These are phyloP conservation scores for Elephas maximus DNA, from an alignment of 2,113 vertebrate genomes.

Conservation along the genomic window DNA sequence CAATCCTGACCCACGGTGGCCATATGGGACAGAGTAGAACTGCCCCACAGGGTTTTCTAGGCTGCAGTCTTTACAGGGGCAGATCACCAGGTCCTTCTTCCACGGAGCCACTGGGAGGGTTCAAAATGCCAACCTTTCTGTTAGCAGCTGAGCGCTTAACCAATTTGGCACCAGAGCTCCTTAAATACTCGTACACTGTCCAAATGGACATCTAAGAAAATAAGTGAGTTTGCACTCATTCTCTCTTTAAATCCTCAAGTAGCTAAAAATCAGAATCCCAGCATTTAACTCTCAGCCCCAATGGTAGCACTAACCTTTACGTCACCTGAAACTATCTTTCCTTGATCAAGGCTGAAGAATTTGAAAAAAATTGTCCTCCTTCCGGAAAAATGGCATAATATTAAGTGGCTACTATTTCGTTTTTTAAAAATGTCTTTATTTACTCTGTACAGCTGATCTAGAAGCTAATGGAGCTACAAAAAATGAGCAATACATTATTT, in stretches of 20 bases:
- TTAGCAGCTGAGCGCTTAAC: too few relatives aligned
- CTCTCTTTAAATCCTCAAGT: background rate
- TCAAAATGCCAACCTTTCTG: too few relatives aligned
- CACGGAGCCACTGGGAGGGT: too few relatives aligned
- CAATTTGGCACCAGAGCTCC: too few relatives aligned
- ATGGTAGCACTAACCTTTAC: background rate
- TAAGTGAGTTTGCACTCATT: background rate
- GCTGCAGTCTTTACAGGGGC: too few relatives aligned
- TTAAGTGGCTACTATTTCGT: background rate
- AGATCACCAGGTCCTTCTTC: too few relatives aligned
- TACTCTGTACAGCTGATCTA: background rate
- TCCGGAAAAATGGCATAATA: background rate
- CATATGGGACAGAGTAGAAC: too few relatives aligned
- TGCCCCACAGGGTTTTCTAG: too few relatives aligned
- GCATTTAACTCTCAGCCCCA: background rate
- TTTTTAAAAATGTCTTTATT: background rate
- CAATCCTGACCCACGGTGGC: too few relatives aligned
- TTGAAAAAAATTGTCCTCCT: background rate
- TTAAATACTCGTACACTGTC: background rate
- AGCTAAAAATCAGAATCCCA: background rate
- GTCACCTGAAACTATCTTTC: background rate
- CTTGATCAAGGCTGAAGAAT: background rate
- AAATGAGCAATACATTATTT: background rate
- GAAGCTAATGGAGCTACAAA: background rate
- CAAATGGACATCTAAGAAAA: background rate